These are phyloP conservation scores for Genyomyrus donnyi DNA, from an alignment of 2,113 vertebrate species.

Conservation along the genomic window DNA sequence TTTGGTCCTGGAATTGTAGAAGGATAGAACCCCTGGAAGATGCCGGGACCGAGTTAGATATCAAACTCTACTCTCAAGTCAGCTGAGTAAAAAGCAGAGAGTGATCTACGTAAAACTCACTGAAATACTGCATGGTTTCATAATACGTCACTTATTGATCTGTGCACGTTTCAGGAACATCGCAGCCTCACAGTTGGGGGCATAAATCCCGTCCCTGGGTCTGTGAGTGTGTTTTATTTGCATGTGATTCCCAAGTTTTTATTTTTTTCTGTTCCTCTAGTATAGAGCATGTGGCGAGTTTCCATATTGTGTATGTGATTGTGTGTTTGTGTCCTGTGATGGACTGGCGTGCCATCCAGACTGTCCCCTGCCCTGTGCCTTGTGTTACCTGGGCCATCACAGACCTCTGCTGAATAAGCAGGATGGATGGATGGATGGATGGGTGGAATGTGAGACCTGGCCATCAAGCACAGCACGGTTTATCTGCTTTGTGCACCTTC, in stretches of 20 bases:
- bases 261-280: not conserved
- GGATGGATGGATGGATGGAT: not conserved
- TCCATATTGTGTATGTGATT: not conserved
- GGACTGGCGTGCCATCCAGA: not conserved
- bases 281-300: not conserved
- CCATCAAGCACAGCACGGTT: not conserved
- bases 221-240: not conserved
- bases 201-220: not conserved
- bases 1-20: conserved; percentile 83
- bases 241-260: not conserved
- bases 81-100: not conserved
- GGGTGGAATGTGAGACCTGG: not conserved
- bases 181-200: not conserved
- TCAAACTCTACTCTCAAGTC: conserved; percentile 27
- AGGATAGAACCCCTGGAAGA: conserved; percentile 74
- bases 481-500: conserved; percentile 65
- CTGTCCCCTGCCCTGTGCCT: not conserved
- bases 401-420: not conserved
- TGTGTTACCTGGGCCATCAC: not conserved
- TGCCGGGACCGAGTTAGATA: not conserved
- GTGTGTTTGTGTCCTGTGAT: not conserved
- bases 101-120: not conserved
- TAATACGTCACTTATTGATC: not conserved
- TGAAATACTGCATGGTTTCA: not conserved
- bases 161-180: not conserved